Conservation (phyloP, 92 coral and sea anemone species). For the Ricordea florida region DNA sequence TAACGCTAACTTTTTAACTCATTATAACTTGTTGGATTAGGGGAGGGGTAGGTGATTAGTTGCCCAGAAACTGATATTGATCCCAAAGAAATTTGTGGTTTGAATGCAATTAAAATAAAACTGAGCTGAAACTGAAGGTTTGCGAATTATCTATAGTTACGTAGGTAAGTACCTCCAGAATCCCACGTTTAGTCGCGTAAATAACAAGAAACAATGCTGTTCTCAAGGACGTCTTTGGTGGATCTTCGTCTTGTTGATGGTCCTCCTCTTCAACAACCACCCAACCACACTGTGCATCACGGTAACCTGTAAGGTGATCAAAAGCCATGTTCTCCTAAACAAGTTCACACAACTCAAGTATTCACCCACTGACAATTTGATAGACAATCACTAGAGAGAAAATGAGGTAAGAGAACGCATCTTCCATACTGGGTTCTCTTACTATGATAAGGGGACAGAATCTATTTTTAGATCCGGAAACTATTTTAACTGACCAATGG, state of each 20-base stretch:
- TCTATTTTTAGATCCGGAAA: too few relatives aligned
- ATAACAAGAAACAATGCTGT: constrained; percentile 96
- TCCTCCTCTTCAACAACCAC: constrained; percentile 89
- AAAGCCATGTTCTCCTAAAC: background rate
- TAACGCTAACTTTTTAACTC: too few relatives aligned
- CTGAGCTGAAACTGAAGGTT: too few relatives aligned
- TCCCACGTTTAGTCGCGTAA: constrained; percentile 96
- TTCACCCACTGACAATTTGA: background rate
- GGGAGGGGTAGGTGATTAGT: too few relatives aligned
- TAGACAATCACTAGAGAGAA: background rate
- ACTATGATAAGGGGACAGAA: too few relatives aligned
- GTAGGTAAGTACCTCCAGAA: constrained; percentile 96
- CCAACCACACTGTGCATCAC: constrained; percentile 99
- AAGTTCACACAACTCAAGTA: background rate
- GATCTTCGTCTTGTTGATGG: constrained; percentile 51
- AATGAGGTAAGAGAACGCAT: background rate
- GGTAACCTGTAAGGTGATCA: constrained; percentile 70
- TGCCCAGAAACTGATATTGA: too few relatives aligned
- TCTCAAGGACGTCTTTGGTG: constrained; percentile 36
- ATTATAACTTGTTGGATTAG: too few relatives aligned
- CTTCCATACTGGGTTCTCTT: too few relatives aligned
- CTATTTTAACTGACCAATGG: too few relatives aligned
- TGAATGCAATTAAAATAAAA: too few relatives aligned
- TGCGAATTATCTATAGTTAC: too few relatives aligned
- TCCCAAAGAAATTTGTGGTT: too few relatives aligned